Evolutionary conservation across 1,140 invertebrate genomes (phyloP), one percentile per base, ranked within the genome.

Genomic region (Pararge aegeria): DNA sequence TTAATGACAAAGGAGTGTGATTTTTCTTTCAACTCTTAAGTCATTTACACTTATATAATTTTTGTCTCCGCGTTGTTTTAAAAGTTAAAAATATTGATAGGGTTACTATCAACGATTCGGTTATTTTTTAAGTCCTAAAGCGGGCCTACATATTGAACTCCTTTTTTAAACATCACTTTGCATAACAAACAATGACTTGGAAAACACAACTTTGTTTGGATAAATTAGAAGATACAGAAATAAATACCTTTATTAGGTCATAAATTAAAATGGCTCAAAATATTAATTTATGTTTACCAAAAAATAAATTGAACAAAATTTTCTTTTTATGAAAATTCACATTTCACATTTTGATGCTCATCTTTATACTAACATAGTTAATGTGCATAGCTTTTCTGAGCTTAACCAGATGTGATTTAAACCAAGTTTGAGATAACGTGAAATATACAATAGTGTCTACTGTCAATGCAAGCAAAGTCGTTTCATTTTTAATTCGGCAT

Each of bases 361-460:
- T 70, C 1, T 80, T 76, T 44, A 53, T 64, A 10, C 18, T 44
- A 2, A 71, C 75, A 0, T 66, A 74, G 58, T 73, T 64, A 19
- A 38, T 72, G 1, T 75, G 78, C 3, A 59, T 80, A 1, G 76
- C 61, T 61, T 66, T 68, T 19, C 4, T 34, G n/a, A 34, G 4
- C 7, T 12, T 34, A 4, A 60, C 64, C 3, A 75, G 59, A 51
- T 38, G 19, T 6, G 66, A 77, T 49, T 38, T 77, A 0, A 64
- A 63, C 16, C 6, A 61, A n/a, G 13, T 81, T 6, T 21, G 78
- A 12, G 54, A 63, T 6, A 81, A 81, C 51, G 48, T 81, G 3
- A 81, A 77, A 34, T 72, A 69, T 19, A 66, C 68, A 0, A 70
- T 81, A 70, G 54, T 75, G 0, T 66, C 68, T 5, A 67, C 64